phyloP scores from a whole-genome alignment of 2,888 invertebrate genomes.

The Lepeophtheirus nordmannii region DNA sequence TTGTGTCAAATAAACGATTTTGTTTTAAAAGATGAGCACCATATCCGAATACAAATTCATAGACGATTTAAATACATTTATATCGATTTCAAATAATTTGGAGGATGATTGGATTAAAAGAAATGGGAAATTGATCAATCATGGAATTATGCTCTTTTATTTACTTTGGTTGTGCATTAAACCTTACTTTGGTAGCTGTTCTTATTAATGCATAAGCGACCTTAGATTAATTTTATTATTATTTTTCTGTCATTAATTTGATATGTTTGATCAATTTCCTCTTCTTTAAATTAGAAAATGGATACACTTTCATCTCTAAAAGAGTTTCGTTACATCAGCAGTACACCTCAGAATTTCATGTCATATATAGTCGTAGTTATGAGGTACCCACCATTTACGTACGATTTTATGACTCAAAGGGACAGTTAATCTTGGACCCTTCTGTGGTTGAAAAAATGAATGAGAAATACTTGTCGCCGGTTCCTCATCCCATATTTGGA shows the following conservation, averaged over 20 bases:
- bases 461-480: not conserved
- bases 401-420: not conserved
- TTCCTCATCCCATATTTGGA: conserved; percentile 3
- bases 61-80: not conserved
- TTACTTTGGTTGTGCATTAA: no score
- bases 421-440: not conserved
- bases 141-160: no score
- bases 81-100: not conserved
- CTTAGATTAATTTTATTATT: no score
- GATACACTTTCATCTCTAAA: no score
- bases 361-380: conserved; percentile 4
- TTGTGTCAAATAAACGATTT: not conserved
- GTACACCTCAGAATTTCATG: not conserved
- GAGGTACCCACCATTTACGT: conserved; percentile 3
- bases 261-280: no score
- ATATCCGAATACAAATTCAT: not conserved
- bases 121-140: not conserved
- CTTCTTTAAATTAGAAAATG: no score
- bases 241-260: no score
- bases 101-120: not conserved
- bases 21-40: not conserved
- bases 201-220: no score
- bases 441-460: not conserved
- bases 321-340: no score
- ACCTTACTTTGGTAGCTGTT: no score